These are phyloP conservation scores for Tuberolachnus salignus DNA, from an alignment of 2,888 invertebrate genomes.

Conservation along the genomic window DNA sequence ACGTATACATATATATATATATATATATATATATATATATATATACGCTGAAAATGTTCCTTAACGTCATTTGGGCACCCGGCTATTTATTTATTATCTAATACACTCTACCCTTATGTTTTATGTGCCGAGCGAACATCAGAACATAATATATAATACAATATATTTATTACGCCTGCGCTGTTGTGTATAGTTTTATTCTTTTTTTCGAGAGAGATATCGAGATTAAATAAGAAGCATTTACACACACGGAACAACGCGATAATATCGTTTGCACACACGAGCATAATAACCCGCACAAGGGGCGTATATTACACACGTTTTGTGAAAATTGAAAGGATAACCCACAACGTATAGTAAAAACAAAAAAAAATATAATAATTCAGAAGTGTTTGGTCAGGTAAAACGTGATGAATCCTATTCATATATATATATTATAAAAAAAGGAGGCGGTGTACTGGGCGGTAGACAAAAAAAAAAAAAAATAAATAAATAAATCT, in stretches of 20 bases:
- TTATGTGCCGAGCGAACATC: not conserved
- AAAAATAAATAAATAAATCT: not conserved
- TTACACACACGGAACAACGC: not conserved
- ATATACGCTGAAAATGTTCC: not conserved
- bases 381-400: slow-evolving; percentile 7
- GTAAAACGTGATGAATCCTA: slow-evolving; percentile 3
- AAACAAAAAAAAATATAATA: not conserved
- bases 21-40: not conserved
- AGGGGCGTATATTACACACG: slow-evolving; percentile 3
- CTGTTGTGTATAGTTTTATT: not conserved
- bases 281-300: not conserved
- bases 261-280: slow-evolving; percentile 17
- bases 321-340: slow-evolving; percentile 17
- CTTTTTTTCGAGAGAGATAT: not conserved
- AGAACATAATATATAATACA: too few relatives aligned
- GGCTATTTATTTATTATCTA: too few relatives aligned
- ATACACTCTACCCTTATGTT: not conserved
- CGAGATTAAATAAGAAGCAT: not conserved
- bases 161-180: not conserved
- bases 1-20: not conserved
- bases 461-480: slow-evolving; percentile 3
- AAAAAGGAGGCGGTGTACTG: slow-evolving; percentile 26
- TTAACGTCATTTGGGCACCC: not conserved
- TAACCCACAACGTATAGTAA: not conserved
- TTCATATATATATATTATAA: too few relatives aligned